Conservation (phyloP, 2,113 vertebrate genomes). For the Notothenia coriiceps region DNA sequence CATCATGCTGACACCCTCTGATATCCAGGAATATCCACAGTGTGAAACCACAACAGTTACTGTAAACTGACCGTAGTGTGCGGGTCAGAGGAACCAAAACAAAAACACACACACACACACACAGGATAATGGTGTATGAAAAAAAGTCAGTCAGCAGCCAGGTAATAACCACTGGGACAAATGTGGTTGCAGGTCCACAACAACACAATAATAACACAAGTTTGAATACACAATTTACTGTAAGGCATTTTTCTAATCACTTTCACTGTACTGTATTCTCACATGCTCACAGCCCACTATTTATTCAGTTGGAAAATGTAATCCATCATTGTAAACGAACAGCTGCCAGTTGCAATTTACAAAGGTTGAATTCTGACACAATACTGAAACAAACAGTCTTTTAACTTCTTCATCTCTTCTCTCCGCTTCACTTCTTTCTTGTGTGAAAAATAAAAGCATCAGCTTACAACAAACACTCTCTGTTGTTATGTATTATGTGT, state of each 20-base stretch:
- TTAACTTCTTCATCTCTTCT: not conserved
- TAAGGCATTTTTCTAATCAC: no score
- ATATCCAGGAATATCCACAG: constrained; percentile 22
- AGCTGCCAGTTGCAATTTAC: not conserved
- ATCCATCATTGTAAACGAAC: not conserved
- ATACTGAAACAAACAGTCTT: not conserved
- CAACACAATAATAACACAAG: not conserved
- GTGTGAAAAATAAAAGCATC: not conserved
- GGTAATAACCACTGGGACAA: not conserved
- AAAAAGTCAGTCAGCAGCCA: not conserved
- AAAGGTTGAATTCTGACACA: not conserved
- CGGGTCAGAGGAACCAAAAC: constrained; percentile 12
- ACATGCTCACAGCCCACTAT: not conserved
- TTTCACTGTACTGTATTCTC: no score
- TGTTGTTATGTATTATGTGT: not conserved
- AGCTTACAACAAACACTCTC: not conserved
- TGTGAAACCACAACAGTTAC: constrained; percentile 13
- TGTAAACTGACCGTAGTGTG: constrained; percentile 18
- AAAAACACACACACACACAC: not conserved
- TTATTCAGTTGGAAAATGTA: not conserved
- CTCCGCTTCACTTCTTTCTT: not conserved
- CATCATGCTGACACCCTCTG: not conserved
- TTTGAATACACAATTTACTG: not conserved
- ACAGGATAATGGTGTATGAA: not conserved
- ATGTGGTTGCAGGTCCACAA: not conserved